These are phyloP conservation scores for Chionoecetes opilio DNA, from an alignment of 1,140 invertebrate species.

Conservation along the genomic window DNA sequence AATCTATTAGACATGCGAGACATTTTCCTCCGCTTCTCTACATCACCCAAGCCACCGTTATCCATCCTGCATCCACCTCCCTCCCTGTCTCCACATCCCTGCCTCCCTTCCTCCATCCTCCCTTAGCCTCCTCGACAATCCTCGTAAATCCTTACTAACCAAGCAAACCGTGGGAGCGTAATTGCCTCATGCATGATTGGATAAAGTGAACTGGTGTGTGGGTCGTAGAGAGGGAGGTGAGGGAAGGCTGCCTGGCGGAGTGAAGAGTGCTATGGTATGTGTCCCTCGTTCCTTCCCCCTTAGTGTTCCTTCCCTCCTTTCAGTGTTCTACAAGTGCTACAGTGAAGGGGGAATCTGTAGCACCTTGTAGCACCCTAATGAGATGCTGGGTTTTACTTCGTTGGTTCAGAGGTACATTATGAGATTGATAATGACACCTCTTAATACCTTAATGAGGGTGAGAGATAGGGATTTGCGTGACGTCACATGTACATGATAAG, in stretches of 20 bases:
- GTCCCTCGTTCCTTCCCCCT: background rate
- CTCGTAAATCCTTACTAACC: constrained; percentile 28
- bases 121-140: background rate
- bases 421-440: no score
- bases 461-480: no score
- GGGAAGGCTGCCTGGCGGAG: background rate
- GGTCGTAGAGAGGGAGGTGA: background rate
- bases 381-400: background rate
- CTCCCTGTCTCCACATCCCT: background rate
- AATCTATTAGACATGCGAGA: background rate
- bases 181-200: constrained; percentile 22
- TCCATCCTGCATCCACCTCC: background rate
- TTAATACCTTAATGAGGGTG: no score
- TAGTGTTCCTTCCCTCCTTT: no score
- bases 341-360: background rate
- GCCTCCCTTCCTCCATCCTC: background rate
- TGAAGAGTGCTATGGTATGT: background rate
- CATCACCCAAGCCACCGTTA: background rate
- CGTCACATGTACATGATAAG: no score
- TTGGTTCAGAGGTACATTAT: background rate
- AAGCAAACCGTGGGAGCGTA: background rate
- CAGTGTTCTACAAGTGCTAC: no score
- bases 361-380: background rate
- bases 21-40: background rate
- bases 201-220: background rate